Evolutionary conservation across 2,113 vertebrate genomes (phyloP).

Genomic region (Drymodes brunneopygia): DNA sequence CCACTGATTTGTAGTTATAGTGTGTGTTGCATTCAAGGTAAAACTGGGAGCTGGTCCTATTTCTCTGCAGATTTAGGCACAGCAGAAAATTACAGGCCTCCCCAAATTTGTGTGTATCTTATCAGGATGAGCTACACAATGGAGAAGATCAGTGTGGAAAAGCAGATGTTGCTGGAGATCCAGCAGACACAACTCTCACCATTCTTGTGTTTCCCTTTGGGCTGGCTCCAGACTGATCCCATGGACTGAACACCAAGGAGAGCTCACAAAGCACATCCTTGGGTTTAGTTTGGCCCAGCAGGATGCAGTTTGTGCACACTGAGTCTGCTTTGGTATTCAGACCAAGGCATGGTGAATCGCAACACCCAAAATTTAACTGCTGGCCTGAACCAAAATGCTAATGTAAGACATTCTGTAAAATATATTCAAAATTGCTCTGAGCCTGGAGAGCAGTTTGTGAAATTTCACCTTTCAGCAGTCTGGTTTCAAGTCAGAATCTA

Average conservation of each 20-base stretch:
- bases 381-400: background rate
- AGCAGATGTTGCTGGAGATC: background rate
- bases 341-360: accelerated
- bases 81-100: background rate
- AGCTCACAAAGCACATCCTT: background rate
- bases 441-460: background rate
- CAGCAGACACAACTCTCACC: background rate
- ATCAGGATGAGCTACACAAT: background rate
- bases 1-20: background rate
- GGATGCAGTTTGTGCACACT: background rate
- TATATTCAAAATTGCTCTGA: background rate
- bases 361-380: background rate
- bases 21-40: background rate
- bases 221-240: background rate
- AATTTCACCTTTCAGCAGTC: background rate
- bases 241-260: background rate
- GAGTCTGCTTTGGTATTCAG: background rate
- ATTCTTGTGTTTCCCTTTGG: background rate
- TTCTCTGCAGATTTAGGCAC: background rate
- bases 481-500: background rate
- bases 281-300: background rate
- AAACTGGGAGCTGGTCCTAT: background rate
- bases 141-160: background rate
- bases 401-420: background rate
- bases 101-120: background rate